These are phyloP conservation scores for Picathartes gymnocephalus DNA, from an alignment of 2,113 vertebrate genomes.

Conservation along the genomic window DNA sequence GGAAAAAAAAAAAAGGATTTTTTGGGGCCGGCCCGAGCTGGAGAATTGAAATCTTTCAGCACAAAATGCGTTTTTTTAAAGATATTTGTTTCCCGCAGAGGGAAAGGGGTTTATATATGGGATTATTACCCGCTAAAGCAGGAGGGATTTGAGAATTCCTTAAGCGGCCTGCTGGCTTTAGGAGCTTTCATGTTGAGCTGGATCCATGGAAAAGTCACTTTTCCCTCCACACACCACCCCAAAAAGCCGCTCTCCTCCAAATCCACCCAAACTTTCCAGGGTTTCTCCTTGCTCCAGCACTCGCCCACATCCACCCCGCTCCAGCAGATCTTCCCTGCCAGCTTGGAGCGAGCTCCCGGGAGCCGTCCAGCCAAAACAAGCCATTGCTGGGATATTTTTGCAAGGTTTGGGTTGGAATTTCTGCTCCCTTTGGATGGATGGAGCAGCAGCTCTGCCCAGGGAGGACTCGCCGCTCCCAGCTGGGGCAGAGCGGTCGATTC, in stretches of 20 bases:
- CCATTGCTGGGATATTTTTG: neutral
- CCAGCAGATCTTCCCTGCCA: conserved; percentile 17
- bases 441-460: neutral
- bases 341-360: neutral
- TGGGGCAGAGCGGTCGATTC: neutral
- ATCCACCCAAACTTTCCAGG: neutral
- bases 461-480: neutral
- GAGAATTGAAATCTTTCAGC: neutral
- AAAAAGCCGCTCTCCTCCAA: neutral
- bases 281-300: neutral
- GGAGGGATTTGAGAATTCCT: neutral
- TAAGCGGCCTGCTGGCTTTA: neutral
- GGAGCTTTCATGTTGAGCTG: neutral
- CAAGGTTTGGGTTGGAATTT: conserved; percentile 35
- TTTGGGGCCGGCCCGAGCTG: neutral
- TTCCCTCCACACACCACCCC: neutral
- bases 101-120: neutral
- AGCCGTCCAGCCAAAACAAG: conserved; percentile 13
- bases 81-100: fast-evolving
- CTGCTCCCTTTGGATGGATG: neutral
- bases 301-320: conserved; percentile 11
- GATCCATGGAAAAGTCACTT: fast-evolving
- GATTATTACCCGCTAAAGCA: neutral
- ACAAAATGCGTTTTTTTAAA: neutral
- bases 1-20: neutral